Conservation (phyloP, 2,797 vertebrate genomes). For the Oryzias dopingdopingensis region DNA sequence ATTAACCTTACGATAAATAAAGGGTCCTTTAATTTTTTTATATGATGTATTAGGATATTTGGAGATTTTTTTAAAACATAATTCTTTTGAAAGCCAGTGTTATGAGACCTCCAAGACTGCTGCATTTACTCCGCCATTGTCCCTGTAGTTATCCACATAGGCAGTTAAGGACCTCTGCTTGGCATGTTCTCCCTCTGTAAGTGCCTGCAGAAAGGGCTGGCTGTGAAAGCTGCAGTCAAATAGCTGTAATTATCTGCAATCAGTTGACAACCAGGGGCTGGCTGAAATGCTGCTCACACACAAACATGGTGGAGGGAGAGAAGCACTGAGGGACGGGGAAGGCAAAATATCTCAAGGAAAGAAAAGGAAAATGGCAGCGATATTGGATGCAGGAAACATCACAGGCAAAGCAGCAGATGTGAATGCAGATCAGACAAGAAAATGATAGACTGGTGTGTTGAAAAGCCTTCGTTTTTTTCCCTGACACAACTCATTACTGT, state of each 20-base stretch:
- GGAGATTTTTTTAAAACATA: no score
- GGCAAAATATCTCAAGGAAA: slow-evolving; percentile 35
- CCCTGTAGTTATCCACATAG: slow-evolving; percentile 53
- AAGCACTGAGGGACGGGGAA: slow-evolving; percentile 22
- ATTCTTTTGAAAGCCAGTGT: no score
- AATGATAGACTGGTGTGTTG: not conserved
- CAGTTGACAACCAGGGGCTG: slow-evolving; percentile 67
- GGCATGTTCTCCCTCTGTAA: slow-evolving; percentile 69
- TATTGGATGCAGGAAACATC: slow-evolving; percentile 31
- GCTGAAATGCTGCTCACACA: slow-evolving; percentile 69
- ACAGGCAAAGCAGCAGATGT: slow-evolving; percentile 34
- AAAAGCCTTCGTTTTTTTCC: no score
- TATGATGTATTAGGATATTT: no score
- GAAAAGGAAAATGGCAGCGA: slow-evolving; percentile 25
- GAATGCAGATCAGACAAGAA: slow-evolving; percentile 39
- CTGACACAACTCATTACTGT: no score
- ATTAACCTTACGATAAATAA: no score
- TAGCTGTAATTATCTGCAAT: slow-evolving; percentile 81
- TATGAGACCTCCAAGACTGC: slow-evolving; percentile 15
- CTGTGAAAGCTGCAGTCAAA: slow-evolving; percentile 75
- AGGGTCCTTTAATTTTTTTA: no score
- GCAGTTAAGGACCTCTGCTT: slow-evolving; percentile 61
- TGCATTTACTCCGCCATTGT: slow-evolving; percentile 44
- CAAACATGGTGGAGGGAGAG: slow-evolving; percentile 48
- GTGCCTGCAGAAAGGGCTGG: slow-evolving; percentile 70